A percentile compares a stretch with the other conserved stretches of the same genome.
These are phyloP conservation scores for Erythrolamprus reginae DNA, from an alignment of 2,113 vertebrate genomes.

Conservation along the genomic window DNA sequence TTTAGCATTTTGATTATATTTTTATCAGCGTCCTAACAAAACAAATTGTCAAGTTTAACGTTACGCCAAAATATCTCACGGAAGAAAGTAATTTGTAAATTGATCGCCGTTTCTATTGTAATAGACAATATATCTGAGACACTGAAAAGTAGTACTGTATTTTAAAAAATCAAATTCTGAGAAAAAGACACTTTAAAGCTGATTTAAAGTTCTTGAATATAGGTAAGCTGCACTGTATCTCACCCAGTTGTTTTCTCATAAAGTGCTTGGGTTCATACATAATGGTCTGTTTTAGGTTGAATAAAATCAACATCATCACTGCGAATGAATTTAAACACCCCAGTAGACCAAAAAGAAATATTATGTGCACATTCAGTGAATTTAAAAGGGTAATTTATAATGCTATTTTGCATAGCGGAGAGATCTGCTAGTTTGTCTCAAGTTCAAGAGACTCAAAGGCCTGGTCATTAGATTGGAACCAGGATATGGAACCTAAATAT, in stretches of 20 bases:
- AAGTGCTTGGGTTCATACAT: background rate
- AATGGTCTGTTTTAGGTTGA: background rate
- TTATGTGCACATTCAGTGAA: background rate
- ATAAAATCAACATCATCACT: background rate
- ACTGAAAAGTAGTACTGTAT: background rate
- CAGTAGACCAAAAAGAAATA: background rate
- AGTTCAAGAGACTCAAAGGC: background rate
- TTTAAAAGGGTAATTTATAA: background rate
- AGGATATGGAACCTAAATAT: background rate
- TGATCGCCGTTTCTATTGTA: background rate
- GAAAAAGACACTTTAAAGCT: background rate
- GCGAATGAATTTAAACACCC: background rate
- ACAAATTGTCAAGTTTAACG: constrained; percentile 2
- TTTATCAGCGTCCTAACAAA: constrained; percentile 89
- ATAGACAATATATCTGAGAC: background rate
- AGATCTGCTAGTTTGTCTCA: background rate
- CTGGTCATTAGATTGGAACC: background rate
- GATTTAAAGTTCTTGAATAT: background rate
- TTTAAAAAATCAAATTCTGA: background rate
- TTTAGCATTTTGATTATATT: constrained; percentile 88
- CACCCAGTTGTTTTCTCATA: background rate
- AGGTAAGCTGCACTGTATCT: background rate
- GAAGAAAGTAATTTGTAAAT: background rate
- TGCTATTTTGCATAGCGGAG: background rate
- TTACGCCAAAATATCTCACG: background rate